Conservation (phyloP, 1,140 invertebrate species). For the Drosophila arawakana region DNA sequence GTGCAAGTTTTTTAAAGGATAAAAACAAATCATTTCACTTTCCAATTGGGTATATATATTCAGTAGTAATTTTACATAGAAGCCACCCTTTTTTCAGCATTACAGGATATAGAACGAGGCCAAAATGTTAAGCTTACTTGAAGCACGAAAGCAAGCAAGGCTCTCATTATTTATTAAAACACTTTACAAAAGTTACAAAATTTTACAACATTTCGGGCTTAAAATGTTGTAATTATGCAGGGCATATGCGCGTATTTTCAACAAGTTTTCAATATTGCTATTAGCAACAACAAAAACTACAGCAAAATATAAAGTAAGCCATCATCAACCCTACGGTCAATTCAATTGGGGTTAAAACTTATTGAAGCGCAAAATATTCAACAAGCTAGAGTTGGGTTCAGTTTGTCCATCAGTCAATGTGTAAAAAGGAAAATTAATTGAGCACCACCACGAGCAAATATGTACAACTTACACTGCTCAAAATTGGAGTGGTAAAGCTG, state of each 20-base stretch:
- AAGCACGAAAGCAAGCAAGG: constrained; percentile 10
- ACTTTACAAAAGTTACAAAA: constrained; percentile 70
- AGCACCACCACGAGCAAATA: constrained; percentile 38
- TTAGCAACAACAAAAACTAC: background rate
- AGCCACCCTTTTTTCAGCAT: background rate
- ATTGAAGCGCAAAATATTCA: constrained; percentile 56
- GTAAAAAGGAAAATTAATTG: constrained; percentile 62
- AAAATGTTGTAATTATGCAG: constrained; percentile 66
- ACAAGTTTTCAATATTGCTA: constrained; percentile 57
- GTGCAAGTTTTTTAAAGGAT: too few species aligned
- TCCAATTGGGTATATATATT: too few species aligned
- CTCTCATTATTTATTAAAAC: constrained; percentile 77
- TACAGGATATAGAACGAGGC: constrained; percentile 44
- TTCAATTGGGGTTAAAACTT: constrained; percentile 72
- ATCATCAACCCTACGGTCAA: background rate
- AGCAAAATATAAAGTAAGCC: too few species aligned
- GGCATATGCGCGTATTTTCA: constrained; percentile 74
- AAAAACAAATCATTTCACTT: too few species aligned
- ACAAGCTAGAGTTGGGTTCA: constrained; percentile 10
- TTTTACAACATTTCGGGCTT: constrained; percentile 48
- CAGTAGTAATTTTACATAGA: too few species aligned
- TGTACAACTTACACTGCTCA: background rate
- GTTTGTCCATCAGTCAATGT: constrained; percentile 29
- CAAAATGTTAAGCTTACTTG: constrained; percentile 57
- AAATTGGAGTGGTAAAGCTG: too few species aligned